Evolutionary conservation across 2,113 vertebrate genomes (phyloP).

Genomic region (Cromileptes altivelis): DNA sequence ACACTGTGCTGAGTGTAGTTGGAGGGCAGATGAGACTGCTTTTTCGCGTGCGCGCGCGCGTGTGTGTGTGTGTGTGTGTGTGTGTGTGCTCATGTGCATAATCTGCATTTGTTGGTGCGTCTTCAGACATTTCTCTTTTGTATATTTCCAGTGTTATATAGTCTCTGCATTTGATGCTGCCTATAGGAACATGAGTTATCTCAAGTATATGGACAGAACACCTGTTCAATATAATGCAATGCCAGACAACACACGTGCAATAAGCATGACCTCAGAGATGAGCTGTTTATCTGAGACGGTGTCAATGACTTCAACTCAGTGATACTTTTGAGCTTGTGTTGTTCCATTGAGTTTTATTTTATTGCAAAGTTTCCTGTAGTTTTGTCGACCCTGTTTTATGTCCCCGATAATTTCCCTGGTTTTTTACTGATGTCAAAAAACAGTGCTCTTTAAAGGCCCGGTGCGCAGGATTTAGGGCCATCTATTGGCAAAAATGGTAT

Average conservation of each 20-base stretch:
- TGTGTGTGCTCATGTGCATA: neutral
- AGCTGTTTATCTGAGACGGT: neutral
- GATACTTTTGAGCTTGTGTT: neutral
- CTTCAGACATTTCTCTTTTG: neutral
- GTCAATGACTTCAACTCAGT: neutral
- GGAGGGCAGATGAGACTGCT: constrained; percentile 15
- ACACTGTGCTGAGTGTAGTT: constrained; percentile 28
- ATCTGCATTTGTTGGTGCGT: neutral
- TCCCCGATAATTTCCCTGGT: neutral
- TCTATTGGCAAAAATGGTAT: too few species aligned
- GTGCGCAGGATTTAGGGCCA: too few species aligned
- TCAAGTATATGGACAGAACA: neutral
- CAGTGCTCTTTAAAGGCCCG: neutral
- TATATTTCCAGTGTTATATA: constrained; percentile 3
- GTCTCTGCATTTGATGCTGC: neutral
- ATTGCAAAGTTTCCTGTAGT: neutral
- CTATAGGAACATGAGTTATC: neutral
- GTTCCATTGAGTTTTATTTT: neutral
- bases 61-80: neutral
- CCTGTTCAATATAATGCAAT: neutral
- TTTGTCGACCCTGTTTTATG: neutral
- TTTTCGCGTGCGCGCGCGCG: too few species aligned
- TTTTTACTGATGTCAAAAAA: neutral
- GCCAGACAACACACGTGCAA: neutral
- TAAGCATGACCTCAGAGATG: neutral